Evolutionary conservation across 2,113 vertebrate species (phyloP).

Genomic region (Prionailurus bengalensis): DNA sequence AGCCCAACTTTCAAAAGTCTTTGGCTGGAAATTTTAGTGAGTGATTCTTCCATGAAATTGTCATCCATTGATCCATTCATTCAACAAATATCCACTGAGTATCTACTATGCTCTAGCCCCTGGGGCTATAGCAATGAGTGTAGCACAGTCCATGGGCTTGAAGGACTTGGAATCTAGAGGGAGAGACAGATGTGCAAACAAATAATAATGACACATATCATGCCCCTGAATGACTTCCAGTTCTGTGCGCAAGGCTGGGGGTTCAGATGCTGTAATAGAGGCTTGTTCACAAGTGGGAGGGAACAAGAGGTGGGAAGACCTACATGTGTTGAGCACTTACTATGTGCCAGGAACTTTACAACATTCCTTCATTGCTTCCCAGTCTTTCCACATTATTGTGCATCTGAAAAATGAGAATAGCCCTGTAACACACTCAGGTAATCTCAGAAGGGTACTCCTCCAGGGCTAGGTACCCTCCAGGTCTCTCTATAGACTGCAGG

Average conservation of each 20-base stretch:
- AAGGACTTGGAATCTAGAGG: background rate
- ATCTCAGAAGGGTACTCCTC: background rate
- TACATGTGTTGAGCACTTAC: background rate
- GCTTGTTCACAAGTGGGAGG: background rate
- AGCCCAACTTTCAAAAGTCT: background rate
- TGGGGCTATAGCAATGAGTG: background rate
- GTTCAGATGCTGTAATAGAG: background rate
- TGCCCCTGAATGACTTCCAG: background rate
- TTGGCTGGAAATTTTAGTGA: constrained; percentile 51
- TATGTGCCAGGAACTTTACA: background rate
- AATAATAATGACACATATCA: background rate
- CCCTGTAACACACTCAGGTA: background rate
- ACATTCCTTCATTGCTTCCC: background rate
- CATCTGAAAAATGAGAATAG: background rate
- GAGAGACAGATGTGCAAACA: background rate
- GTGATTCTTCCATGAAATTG: background rate
- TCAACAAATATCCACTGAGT: background rate
- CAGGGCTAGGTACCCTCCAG: background rate
- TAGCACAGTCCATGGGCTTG: background rate
- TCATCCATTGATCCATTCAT: background rate
- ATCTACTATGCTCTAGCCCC: background rate
- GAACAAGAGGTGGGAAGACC: background rate
- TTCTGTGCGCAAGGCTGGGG: background rate
- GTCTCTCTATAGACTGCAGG: fast-evolving
- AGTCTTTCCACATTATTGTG: background rate